Conservation (phyloP, 1,140 invertebrate genomes). For the Aricia agestis region DNA sequence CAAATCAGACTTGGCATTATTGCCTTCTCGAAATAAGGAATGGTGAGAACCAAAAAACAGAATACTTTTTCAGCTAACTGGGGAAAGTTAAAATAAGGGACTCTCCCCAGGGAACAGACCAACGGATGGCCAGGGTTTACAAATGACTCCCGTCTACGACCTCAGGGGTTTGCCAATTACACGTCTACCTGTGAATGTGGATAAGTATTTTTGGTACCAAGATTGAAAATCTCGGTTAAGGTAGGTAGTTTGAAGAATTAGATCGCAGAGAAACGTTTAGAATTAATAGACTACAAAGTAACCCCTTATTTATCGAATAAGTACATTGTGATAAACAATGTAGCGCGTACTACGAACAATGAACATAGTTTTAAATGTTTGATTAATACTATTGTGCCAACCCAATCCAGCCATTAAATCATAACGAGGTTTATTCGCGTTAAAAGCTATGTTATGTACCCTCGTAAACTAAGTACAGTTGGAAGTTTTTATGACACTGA, state of each 20-base stretch:
- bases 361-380: neutral
- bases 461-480: conserved; percentile 1
- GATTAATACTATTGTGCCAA: neutral
- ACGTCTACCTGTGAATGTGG: neutral
- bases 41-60: neutral
- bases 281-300: too few relatives aligned
- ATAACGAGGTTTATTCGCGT: neutral
- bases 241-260: too few relatives aligned
- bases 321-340: neutral
- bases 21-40: too few relatives aligned
- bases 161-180: neutral
- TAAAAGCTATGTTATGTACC: conserved; percentile 1
- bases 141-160: neutral
- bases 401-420: neutral
- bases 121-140: neutral
- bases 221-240: too few relatives aligned
- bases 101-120: neutral
- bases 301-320: neutral
- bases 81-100: neutral
- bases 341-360: neutral
- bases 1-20: too few relatives aligned
- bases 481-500: conserved; percentile 1
- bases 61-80: neutral
- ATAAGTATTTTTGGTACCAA: too few relatives aligned
- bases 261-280: too few relatives aligned